These are phyloP conservation scores for Narcine bancroftii DNA, from an alignment of 2,113 vertebrate species.

Conservation along the genomic window DNA sequence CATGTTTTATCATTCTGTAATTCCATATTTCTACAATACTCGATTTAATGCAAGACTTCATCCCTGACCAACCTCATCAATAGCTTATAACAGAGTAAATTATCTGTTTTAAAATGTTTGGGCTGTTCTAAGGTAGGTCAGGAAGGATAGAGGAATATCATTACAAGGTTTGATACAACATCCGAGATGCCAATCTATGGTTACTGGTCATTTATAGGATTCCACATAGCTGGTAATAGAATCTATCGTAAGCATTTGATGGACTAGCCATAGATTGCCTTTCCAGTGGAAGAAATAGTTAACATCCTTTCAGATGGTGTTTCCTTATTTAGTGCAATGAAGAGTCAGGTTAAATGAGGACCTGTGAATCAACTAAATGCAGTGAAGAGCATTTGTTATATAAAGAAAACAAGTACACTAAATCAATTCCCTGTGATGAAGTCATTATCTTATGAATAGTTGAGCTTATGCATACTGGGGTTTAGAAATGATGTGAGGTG, in stretches of 20 bases:
- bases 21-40: slow-evolving; percentile 65
- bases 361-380: background rate
- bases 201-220: background rate
- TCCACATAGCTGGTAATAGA: background rate
- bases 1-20: slow-evolving; percentile 63
- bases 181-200: slow-evolving; percentile 48
- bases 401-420: background rate
- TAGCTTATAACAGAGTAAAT: slow-evolving; percentile 63
- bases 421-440: too few species aligned
- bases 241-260: background rate
- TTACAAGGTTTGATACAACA: slow-evolving; percentile 55
- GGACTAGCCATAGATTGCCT: too few species aligned
- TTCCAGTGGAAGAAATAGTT: background rate
- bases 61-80: slow-evolving; percentile 71
- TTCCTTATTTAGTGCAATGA: background rate
- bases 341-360: too few species aligned
- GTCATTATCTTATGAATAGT: too few species aligned
- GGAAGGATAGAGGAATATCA: slow-evolving; percentile 51
- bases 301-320: background rate
- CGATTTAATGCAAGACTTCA: slow-evolving; percentile 70
- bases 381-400: background rate
- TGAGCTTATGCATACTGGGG: too few species aligned
- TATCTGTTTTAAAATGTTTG: slow-evolving; percentile 61
- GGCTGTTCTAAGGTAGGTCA: slow-evolving; percentile 47
- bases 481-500: too few species aligned